Evolutionary conservation across 1,140 invertebrate genomes (phyloP).

Genomic region (Philotrypesis tridentata): DNA sequence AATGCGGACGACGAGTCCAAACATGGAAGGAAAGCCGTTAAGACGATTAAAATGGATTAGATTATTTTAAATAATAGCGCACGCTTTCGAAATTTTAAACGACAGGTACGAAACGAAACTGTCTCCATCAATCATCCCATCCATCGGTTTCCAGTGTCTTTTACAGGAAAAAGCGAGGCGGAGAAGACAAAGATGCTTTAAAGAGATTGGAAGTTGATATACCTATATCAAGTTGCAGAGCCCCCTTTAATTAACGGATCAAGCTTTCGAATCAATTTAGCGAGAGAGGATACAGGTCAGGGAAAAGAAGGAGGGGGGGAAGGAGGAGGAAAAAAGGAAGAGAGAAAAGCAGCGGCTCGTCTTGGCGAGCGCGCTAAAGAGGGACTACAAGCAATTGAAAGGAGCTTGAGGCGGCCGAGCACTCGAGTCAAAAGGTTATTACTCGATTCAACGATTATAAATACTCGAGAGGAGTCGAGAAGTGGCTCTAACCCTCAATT

Average conservation of each 20-base stretch:
- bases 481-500: not conserved
- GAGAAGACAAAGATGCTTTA: too few relatives aligned
- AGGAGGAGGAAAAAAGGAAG: not conserved
- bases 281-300: not conserved
- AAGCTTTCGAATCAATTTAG: not conserved
- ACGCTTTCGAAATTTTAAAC: too few relatives aligned
- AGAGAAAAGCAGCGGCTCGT: not conserved
- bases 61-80: too few relatives aligned
- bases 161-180: too few relatives aligned
- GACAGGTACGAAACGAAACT: too few relatives aligned
- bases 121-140: too few relatives aligned
- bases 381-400: conserved; percentile 4
- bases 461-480: conserved; percentile 18
- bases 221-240: too few relatives aligned
- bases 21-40: too few relatives aligned
- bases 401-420: not conserved
- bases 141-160: too few relatives aligned
- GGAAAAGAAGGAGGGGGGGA: not conserved
- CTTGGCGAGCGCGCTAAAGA: not conserved
- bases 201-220: too few relatives aligned
- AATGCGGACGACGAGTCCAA: too few relatives aligned
- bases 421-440: conserved; percentile 17
- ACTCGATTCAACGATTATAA: conserved; percentile 32
- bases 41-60: too few relatives aligned
- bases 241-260: not conserved